A percentile compares a stretch with the other conserved stretches of the same genome.
Evolutionary conservation across 1,140 invertebrate species (phyloP).

Genomic region (Camponotus floridanus): DNA sequence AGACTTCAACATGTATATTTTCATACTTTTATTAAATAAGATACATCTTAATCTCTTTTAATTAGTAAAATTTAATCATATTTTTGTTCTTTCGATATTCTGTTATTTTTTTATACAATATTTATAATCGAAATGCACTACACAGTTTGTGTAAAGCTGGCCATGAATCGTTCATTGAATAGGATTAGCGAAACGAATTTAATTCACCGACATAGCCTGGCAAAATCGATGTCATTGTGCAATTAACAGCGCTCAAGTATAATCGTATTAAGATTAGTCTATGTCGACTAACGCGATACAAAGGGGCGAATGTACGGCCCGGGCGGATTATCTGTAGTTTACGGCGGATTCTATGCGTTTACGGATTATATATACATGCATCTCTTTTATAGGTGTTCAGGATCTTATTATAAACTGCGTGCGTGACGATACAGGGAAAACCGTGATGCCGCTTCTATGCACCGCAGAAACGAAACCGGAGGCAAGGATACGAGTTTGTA

Average conservation of each 20-base stretch:
- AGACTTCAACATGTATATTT: not conserved
- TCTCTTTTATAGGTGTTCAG: conserved; percentile 88
- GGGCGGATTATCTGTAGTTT: conserved; percentile 28
- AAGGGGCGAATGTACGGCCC: conserved; percentile 9
- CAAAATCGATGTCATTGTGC: conserved; percentile 66
- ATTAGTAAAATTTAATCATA: not conserved
- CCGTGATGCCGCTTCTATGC: conserved; percentile 94
- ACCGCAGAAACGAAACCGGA: conserved; percentile 94
- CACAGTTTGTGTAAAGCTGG: not conserved
- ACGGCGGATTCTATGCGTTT: not conserved
- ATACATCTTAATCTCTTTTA: not conserved
- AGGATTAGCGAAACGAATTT: conserved; percentile 65
- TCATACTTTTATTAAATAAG: not conserved
- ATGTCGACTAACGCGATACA: conserved; percentile 47
- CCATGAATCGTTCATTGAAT: conserved; percentile 60
- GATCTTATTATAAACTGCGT: conserved; percentile 97
- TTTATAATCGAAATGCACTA: not conserved
- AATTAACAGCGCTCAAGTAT: conserved; percentile 55
- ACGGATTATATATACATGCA: not conserved
- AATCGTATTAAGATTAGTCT: conserved; percentile 57
- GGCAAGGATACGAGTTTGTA: conserved; percentile 95
- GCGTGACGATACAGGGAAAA: conserved; percentile 93
- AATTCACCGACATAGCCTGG: conserved; percentile 26
- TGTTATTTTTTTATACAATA: not conserved
- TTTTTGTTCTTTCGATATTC: not conserved